Percentiles rank a stretch among this genome's conserved stretches.
These are phyloP conservation scores for Alouatta palliata DNA, from an alignment of 2,113 vertebrate genomes.

Conservation along the genomic window DNA sequence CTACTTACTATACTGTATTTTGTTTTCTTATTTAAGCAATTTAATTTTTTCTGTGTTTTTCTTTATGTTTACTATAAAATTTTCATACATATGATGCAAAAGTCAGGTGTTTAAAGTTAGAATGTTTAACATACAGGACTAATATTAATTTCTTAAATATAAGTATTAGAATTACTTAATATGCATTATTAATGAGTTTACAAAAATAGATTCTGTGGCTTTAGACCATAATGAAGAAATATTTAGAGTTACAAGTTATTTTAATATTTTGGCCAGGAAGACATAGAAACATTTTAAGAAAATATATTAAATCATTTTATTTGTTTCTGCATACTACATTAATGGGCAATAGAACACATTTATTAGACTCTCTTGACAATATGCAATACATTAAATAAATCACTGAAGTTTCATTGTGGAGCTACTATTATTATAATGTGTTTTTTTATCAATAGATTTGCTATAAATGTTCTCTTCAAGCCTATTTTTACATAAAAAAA, in stretches of 20 bases:
- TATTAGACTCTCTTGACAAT: constrained; percentile 59
- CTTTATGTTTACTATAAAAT: not conserved
- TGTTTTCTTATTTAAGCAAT: not conserved
- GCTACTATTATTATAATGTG: constrained; percentile 19
- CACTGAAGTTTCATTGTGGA: constrained; percentile 52
- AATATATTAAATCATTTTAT: constrained; percentile 73
- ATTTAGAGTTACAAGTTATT: constrained; percentile 54
- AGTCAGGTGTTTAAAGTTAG: constrained; percentile 34
- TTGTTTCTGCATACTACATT: constrained; percentile 62
- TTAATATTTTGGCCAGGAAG: constrained; percentile 31
- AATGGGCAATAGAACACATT: constrained; percentile 69
- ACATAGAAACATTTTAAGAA: constrained; percentile 75
- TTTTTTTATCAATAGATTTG: constrained; percentile 70
- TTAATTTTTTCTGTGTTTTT: not conserved
- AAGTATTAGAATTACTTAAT: constrained; percentile 44
- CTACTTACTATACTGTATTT: not conserved
- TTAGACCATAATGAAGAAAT: constrained; percentile 53
- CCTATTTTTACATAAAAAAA: constrained; percentile 8
- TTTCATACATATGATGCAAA: not conserved
- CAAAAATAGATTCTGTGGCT: constrained; percentile 58
- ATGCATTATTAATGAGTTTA: constrained; percentile 51
- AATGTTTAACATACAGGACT: not conserved
- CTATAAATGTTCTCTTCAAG: constrained; percentile 59
- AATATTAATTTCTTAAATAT: constrained; percentile 24
- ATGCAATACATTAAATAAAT: constrained; percentile 61